phyloP scores from a whole-genome alignment of 2,113 vertebrate genomes.

The Stomatorhinus ivindoensis region DNA sequence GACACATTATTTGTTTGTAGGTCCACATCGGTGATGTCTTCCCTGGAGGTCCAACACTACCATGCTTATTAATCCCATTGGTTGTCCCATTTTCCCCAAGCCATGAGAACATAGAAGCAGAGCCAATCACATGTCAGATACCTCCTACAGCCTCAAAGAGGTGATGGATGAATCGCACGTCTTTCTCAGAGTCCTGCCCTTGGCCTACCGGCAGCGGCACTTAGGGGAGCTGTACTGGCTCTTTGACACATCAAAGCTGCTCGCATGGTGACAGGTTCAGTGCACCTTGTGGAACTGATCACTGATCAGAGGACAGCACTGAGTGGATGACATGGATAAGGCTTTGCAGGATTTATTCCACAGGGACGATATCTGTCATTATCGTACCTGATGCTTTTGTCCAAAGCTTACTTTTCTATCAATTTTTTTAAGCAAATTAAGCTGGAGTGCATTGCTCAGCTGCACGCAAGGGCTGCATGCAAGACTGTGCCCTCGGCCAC shows the following conservation, averaged over 20 bases:
- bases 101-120: not conserved
- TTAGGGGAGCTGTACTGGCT: not conserved
- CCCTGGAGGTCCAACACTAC: not conserved
- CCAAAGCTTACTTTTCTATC: not conserved
- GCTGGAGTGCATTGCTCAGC: not conserved
- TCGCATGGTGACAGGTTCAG: not conserved
- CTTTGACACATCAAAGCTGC: conserved; percentile 12
- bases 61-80: not conserved
- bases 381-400: not conserved
- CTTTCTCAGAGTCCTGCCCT: not conserved
- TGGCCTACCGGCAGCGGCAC: not conserved
- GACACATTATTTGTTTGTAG: not conserved
- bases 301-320: not conserved
- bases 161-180: not conserved
- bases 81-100: not conserved
- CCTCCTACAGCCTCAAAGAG: not conserved
- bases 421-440: not conserved
- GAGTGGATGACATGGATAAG: not conserved
- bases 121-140: not conserved
- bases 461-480: not conserved
- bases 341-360: not conserved
- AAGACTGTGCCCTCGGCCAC: not conserved
- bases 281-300: conserved; percentile 7
- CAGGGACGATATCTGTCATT: not conserved
- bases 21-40: not conserved